phyloP scores from a whole-genome alignment of 2,113 vertebrate genomes.

The Heterocephalus glaber region DNA sequence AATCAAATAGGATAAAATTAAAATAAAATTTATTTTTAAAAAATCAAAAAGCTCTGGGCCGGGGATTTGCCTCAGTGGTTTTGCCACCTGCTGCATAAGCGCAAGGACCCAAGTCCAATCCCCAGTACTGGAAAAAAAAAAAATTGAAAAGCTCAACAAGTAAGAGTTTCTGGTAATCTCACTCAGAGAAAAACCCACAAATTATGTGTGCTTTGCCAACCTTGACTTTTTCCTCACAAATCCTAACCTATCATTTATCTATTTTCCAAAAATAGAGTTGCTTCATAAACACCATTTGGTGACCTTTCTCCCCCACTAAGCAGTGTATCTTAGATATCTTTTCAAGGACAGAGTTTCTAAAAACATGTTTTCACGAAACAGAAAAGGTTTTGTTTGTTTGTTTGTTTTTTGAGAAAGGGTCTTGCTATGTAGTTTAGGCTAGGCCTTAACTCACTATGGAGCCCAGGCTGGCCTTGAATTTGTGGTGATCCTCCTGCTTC shows the following conservation, averaged over 20 bases:
- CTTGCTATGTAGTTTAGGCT: not conserved
- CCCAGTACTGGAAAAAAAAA: too few relatives aligned
- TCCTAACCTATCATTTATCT: slow-evolving; percentile 37
- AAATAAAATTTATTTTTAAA: too few relatives aligned
- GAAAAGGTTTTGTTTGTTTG: not conserved
- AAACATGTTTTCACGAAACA: slow-evolving; percentile 38
- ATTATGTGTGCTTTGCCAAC: not conserved
- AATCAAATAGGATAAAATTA: too few relatives aligned
- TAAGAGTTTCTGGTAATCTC: not conserved
- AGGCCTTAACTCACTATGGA: not conserved
- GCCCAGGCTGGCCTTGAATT: not conserved
- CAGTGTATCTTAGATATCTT: not conserved
- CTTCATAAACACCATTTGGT: slow-evolving; percentile 26
- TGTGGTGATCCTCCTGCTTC: not conserved
- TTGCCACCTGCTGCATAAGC: too few relatives aligned
- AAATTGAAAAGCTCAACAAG: not conserved
- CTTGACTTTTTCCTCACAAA: not conserved
- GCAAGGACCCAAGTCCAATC: too few relatives aligned
- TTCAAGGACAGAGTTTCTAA: slow-evolving; percentile 34
- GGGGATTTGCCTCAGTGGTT: too few relatives aligned
- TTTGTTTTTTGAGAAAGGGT: not conserved
- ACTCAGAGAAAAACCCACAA: not conserved
- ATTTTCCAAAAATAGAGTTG: slow-evolving; percentile 52
- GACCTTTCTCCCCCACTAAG: not conserved
- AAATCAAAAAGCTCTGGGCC: too few relatives aligned